Conservation (phyloP, 2,113 vertebrate species). For the Diadophis punctatus region DNA sequence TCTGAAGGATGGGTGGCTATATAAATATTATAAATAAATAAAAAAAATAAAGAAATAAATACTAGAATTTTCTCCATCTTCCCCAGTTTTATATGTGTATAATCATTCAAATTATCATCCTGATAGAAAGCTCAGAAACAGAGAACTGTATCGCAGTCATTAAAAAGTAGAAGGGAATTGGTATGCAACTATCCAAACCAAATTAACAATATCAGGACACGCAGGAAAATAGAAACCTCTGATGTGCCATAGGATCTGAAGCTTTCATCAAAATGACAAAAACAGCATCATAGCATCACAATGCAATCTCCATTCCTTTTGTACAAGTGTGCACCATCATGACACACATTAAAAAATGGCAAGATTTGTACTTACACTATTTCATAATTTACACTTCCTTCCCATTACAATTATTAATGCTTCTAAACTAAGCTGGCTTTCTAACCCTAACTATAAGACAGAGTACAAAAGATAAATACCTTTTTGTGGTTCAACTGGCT, state of each 20-base stretch:
- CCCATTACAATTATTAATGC: neutral
- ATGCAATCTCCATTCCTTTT: neutral
- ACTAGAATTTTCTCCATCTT: neutral
- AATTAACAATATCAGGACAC: neutral
- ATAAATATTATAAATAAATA: neutral
- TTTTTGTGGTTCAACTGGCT: conserved; percentile 23
- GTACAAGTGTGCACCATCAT: neutral
- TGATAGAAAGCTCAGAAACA: neutral
- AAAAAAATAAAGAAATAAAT: neutral
- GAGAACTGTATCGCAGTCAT: neutral
- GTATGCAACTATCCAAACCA: neutral
- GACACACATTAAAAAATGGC: neutral
- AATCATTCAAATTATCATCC: neutral
- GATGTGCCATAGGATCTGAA: neutral
- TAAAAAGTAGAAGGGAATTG: neutral
- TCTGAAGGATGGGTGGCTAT: neutral
- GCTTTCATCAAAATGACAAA: neutral
- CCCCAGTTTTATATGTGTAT: neutral
- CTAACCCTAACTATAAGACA: neutral
- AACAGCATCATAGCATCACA: neutral
- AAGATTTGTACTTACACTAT: neutral
- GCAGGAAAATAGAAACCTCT: neutral
- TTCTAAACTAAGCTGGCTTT: neutral
- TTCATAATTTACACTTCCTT: neutral
- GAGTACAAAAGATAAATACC: neutral